These are phyloP conservation scores for Limenitis arthemis DNA, from an alignment of 2,888 invertebrate species.

Conservation along the genomic window DNA sequence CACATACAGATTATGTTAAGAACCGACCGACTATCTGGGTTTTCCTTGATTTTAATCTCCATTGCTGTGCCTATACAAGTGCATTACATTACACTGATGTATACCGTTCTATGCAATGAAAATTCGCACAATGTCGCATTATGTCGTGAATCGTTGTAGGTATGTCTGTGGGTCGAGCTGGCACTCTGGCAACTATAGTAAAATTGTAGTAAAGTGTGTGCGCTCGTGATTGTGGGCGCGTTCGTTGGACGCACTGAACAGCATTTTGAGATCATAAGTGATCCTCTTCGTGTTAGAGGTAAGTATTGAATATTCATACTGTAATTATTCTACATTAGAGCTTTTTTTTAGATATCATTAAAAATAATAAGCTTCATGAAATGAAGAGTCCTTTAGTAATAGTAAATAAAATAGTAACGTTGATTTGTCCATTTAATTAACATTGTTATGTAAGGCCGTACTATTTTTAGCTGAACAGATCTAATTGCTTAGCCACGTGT, in stretches of 20 bases:
- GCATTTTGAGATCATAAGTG: conserved; percentile 16
- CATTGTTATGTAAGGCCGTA: neutral
- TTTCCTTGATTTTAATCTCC: neutral
- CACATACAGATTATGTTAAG: conserved; percentile 21
- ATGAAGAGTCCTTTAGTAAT: too few relatives aligned
- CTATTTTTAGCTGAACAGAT: neutral
- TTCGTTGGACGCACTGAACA: conserved; percentile 16
- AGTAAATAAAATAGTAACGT: too few relatives aligned
- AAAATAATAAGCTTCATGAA: too few relatives aligned
- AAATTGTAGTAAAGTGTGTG: conserved; percentile 27
- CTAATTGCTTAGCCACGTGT: neutral
- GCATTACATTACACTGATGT: neutral
- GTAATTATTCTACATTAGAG: conserved; percentile 28
- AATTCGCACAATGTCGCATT: neutral
- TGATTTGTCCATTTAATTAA: too few relatives aligned
- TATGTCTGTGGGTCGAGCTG: conserved; percentile 16
- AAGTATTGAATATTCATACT: conserved; percentile 29
- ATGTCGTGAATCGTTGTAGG: conserved; percentile 2
- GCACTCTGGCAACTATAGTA: conserved; percentile 27
- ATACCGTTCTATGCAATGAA: conserved; percentile 8
- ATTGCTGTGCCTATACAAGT: conserved; percentile 1
- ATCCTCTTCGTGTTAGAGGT: conserved; percentile 13
- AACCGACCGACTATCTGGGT: conserved; percentile 1
- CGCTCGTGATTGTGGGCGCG: conserved; percentile 22
- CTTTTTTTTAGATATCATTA: neutral